phyloP scores from a whole-genome alignment of 2,888 invertebrate species.

The Toxonevra muliebris region DNA sequence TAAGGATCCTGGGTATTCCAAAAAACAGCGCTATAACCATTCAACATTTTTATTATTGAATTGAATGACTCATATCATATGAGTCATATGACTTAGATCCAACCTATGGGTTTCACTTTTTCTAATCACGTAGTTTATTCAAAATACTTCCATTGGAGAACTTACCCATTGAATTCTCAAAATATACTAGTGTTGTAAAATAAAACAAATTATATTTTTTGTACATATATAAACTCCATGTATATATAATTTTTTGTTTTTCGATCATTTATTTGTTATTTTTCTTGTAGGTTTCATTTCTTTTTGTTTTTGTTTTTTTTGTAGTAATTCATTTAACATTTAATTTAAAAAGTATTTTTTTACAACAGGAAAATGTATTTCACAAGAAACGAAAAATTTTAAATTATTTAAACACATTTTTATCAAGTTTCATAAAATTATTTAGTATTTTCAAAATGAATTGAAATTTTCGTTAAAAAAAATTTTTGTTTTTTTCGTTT shows the following conservation, averaged over 20 bases:
- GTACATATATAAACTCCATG: slow-evolving; percentile 33
- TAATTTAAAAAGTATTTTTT: slow-evolving; percentile 2
- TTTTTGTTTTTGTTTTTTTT: slow-evolving; percentile 36
- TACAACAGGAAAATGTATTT: slow-evolving; percentile 4
- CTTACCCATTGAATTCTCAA: neutral
- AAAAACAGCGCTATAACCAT: too few species aligned
- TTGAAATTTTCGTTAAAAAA: neutral
- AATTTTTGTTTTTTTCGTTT: neutral
- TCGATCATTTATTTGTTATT: slow-evolving; percentile 18
- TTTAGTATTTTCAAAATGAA: slow-evolving; percentile 17
- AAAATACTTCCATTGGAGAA: too few species aligned
- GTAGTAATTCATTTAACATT: slow-evolving; percentile 33
- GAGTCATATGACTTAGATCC: too few species aligned
- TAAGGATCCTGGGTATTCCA: too few species aligned
- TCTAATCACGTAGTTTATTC: too few species aligned
- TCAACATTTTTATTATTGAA: too few species aligned
- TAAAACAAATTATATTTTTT: slow-evolving; percentile 14
- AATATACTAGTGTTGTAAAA: neutral
- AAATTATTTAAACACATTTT: too few species aligned
- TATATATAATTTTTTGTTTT: slow-evolving; percentile 28
- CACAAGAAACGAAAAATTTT: too few species aligned
- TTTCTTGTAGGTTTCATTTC: slow-evolving; percentile 30
- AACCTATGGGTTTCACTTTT: too few species aligned
- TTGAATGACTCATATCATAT: too few species aligned
- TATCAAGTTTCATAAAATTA: too few species aligned